Evolutionary conservation across 2,797 vertebrate genomes (phyloP).

Genomic region (Megaceryle alcyon): DNA sequence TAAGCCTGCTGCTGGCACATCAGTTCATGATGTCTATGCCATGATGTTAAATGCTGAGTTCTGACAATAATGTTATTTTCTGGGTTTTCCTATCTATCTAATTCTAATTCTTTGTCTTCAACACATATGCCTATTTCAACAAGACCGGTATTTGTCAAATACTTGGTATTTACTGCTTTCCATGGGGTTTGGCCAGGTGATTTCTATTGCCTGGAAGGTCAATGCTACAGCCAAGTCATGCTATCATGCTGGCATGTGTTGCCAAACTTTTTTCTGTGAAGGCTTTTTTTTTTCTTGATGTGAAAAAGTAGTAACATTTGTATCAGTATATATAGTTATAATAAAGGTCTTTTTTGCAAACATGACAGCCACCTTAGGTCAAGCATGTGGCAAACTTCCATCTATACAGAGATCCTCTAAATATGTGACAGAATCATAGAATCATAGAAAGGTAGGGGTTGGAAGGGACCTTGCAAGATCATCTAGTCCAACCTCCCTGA

Average conservation of each 20-base stretch:
- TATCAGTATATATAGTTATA: neutral
- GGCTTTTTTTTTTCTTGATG: neutral
- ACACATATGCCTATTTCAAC: neutral
- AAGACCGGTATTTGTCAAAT: accelerated
- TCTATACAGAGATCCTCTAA: neutral
- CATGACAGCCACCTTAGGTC: neutral
- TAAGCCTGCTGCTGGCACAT: neutral
- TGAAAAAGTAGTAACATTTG: neutral
- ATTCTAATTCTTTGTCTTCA: neutral
- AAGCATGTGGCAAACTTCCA: neutral
- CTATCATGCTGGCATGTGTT: neutral
- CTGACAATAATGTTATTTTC: neutral
- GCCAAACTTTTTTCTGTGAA: neutral
- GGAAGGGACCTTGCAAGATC: too few relatives aligned
- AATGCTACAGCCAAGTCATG: neutral
- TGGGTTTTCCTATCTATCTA: neutral
- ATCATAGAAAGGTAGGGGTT: too few relatives aligned
- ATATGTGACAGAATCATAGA: neutral
- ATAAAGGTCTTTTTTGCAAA: neutral
- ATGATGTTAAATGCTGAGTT: neutral
- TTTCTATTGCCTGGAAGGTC: neutral
- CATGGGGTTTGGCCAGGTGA: accelerated
- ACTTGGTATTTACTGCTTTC: neutral
- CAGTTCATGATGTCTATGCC: neutral
- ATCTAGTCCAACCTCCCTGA: too few relatives aligned